phyloP scores from a whole-genome alignment of 2,888 invertebrate genomes.

The Drosophila suboccidentalis region DNA sequence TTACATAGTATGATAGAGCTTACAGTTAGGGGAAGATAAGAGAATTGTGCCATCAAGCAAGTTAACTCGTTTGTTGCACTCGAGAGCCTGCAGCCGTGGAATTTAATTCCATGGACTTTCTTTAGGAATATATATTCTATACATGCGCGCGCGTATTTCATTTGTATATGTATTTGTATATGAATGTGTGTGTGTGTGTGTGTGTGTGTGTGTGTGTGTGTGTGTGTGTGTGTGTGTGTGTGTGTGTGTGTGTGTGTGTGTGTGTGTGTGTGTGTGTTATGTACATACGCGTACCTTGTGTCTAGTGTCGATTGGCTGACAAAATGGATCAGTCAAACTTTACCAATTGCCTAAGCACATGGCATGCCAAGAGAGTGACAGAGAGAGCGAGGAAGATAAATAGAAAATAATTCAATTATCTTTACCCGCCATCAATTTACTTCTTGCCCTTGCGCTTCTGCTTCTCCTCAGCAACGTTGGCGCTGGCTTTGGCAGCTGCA shows the following conservation, averaged over 20 bases:
- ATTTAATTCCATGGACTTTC: conserved; percentile 69
- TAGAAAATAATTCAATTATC: neutral
- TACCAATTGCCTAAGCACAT: conserved; percentile 59
- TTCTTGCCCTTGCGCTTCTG: conserved; percentile 78
- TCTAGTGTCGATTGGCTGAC: conserved; percentile 65
- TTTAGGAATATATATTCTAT: conserved; percentile 62
- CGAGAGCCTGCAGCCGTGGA: conserved; percentile 58
- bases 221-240: neutral
- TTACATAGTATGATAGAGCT: conserved; percentile 37
- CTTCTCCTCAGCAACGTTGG: conserved; percentile 62
- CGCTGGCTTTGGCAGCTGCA: conserved; percentile 14
- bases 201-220: conserved; percentile 5
- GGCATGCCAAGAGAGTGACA: conserved; percentile 39
- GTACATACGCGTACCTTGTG: conserved; percentile 32
- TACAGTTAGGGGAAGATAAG: conserved; percentile 49
- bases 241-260: conserved; percentile 1
- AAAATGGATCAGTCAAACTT: conserved; percentile 76
- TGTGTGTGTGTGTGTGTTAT: conserved; percentile 28
- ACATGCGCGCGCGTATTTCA: conserved; percentile 30
- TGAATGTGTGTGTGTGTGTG: neutral
- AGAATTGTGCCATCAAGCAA: conserved; percentile 51
- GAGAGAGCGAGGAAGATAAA: neutral
- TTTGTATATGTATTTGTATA: conserved; percentile 10
- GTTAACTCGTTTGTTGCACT: conserved; percentile 47
- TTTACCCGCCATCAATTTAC: conserved; percentile 53